phyloP scores from a whole-genome alignment of 2,888 invertebrate genomes.

The Mimumesa dahlbomi region DNA sequence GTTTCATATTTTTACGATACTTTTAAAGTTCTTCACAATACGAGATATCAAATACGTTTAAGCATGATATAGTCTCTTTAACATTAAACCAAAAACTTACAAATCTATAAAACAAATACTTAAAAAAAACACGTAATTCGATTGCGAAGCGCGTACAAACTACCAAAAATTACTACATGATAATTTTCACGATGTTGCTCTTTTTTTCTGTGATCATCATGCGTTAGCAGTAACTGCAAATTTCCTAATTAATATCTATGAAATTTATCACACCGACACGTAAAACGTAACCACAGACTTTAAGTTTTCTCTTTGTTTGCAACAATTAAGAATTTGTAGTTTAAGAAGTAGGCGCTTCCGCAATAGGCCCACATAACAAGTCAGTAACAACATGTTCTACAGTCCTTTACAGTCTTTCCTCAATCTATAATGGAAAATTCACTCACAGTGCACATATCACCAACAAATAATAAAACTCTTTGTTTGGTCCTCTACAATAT shows the following conservation, averaged over 20 bases:
- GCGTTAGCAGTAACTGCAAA: slow-evolving; percentile 17
- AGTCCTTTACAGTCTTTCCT: slow-evolving; percentile 19
- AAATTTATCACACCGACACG: slow-evolving; percentile 47
- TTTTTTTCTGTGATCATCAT: slow-evolving; percentile 4
- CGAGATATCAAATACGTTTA: slow-evolving; percentile 16
- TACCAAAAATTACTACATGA: slow-evolving; percentile 22
- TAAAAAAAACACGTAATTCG: slow-evolving; percentile 32
- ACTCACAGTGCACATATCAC: slow-evolving; percentile 47
- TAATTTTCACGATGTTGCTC: slow-evolving; percentile 24
- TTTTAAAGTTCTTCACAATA: slow-evolving; percentile 18
- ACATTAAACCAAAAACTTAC: slow-evolving; percentile 23
- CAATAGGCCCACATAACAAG: slow-evolving; percentile 56
- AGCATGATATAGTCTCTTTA: slow-evolving; percentile 11
- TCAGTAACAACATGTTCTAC: slow-evolving; percentile 35
- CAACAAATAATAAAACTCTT: slow-evolving; percentile 58
- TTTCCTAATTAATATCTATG: slow-evolving; percentile 40
- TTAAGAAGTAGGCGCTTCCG: slow-evolving; percentile 40
- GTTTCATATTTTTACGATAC: slow-evolving; percentile 12
- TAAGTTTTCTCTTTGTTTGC: slow-evolving; percentile 15
- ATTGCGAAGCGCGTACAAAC: slow-evolving; percentile 21
- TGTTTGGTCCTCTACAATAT: slow-evolving; percentile 60
- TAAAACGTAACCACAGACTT: slow-evolving; percentile 18
- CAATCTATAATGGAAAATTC: slow-evolving; percentile 24
- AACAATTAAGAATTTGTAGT: slow-evolving; percentile 49
- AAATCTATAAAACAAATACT: slow-evolving; percentile 40